phyloP scores from a whole-genome alignment of 64 coral and sea anemone genomes.

The Montipora efflorescens region DNA sequence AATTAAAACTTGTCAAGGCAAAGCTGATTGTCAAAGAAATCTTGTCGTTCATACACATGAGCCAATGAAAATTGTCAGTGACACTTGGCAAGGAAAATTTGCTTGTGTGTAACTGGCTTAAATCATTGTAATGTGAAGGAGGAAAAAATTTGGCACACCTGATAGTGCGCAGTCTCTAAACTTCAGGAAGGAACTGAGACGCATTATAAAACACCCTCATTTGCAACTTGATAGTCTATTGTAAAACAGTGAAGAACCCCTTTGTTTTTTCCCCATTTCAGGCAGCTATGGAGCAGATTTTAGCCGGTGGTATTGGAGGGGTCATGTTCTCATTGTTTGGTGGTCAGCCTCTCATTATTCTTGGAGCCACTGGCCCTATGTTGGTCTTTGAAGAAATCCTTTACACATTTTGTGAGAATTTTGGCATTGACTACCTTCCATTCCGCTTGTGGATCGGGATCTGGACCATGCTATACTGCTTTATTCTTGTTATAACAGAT shows the following conservation, averaged over 20 bases:
- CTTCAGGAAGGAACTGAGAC: no score
- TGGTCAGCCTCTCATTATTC: constrained; percentile 96
- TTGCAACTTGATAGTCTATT: no score
- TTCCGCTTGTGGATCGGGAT: constrained; percentile 98
- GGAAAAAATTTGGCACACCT: no score
- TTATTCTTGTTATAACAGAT: constrained; percentile 92
- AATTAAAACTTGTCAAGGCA: no score
- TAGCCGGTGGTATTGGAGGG: constrained; percentile 85
- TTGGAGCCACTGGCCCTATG: constrained; percentile 97
- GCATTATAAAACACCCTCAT: no score
- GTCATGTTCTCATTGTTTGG: constrained; percentile 90
- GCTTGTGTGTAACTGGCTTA: no score
- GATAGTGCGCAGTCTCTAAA: no score
- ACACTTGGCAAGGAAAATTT: no score
- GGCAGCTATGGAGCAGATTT: constrained; percentile 97
- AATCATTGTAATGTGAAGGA: no score
- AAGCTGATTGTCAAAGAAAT: no score
- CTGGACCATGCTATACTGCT: constrained; percentile 92
- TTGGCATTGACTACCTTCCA: constrained; percentile 85
- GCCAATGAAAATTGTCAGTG: no score
- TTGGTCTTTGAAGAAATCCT: constrained; percentile 97
- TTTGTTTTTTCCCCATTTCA: not conserved
- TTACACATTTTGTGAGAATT: constrained; percentile 80
- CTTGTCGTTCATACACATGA: no score
- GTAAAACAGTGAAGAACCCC: not conserved